These are phyloP conservation scores for Lates calcarifer DNA, from an alignment of 2,113 vertebrate genomes.

Conservation along the genomic window DNA sequence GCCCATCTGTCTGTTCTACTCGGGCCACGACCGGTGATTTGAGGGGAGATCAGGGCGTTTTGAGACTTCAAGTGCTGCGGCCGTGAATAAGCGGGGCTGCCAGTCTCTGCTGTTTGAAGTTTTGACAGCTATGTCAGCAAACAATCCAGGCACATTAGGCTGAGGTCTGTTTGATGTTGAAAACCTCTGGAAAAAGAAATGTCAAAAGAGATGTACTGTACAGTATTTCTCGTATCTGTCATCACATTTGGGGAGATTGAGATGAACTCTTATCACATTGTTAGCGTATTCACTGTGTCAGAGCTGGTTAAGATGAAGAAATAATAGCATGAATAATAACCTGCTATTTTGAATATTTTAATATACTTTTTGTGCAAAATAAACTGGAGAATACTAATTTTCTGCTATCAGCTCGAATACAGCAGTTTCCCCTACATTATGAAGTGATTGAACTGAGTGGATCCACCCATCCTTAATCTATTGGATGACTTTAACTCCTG, in stretches of 20 bases:
- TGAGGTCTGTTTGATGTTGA: constrained; percentile 79
- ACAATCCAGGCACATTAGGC: constrained; percentile 77
- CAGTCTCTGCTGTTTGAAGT: constrained; percentile 81
- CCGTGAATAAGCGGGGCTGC: constrained; percentile 72
- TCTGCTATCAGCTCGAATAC: constrained; percentile 37
- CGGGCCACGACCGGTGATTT: constrained; percentile 72
- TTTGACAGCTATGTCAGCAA: constrained; percentile 83
- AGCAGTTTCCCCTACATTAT: constrained; percentile 43
- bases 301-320: constrained; percentile 62
- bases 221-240: constrained; percentile 41
- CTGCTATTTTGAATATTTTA: constrained; percentile 69
- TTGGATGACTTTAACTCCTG: constrained; percentile 68
- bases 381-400: constrained; percentile 26
- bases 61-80: constrained; percentile 71
- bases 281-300: constrained; percentile 65
- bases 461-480: constrained; percentile 78
- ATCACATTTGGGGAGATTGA: constrained; percentile 59
- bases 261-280: constrained; percentile 54
- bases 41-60: constrained; percentile 74
- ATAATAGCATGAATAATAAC: constrained; percentile 58
- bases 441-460: constrained; percentile 61
- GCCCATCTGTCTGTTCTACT: constrained; percentile 80
- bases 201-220: constrained; percentile 67
- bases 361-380: constrained; percentile 40
- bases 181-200: constrained; percentile 61